Base-by-base conservation (phyloP, 2,888 invertebrate species). In the Catocala nupta region DNA sequence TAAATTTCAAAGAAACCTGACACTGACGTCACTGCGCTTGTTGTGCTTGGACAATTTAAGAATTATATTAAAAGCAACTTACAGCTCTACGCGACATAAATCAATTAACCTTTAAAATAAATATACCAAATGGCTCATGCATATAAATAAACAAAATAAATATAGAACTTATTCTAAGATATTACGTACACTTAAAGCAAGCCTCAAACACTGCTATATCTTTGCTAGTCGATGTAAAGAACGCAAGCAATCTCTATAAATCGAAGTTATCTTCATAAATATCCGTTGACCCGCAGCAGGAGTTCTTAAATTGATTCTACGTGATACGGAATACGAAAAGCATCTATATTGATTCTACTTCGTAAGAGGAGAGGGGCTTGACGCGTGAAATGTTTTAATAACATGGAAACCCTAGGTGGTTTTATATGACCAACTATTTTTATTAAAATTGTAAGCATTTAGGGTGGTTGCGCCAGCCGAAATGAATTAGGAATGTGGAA, bases 241-340 rank as follows among this genome's bases (percentile, higher is more conserved):
- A 87, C 81, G 80, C 80, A 79, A 83, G 84, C 84, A 83, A 86
- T 87, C 83, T 84, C 84, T 81, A 89, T 91, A 89, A 91, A 91
- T 90, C 84, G 84, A 84, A 82, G 85, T 83, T 89, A 87, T 88
- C 84, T 86, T 86, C 87, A 88, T 92, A 91, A 90, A 90, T 90
- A 90, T 87, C 85, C 84, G 81, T 90, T 89, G 89, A 90, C 88
- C 90, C 91, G 81, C 90, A 83, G 89, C 89, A 87, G 86, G 90
- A 90, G 90, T 86, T 89, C 89, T 87, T 84, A 91, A 92, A 92
- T 92, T 91, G 91, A 89, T 90, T 89, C 84, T 88, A 90, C 91
- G 91, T 91, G 90, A 89, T 88, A 83, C 82, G 85, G 86, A 86
- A 86, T 85, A 86, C 88, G 83, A 86, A 86, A 84, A 81, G 80